These are phyloP conservation scores for Drosophila suzukii DNA, from an alignment of 1,140 invertebrate species.

Conservation along the genomic window DNA sequence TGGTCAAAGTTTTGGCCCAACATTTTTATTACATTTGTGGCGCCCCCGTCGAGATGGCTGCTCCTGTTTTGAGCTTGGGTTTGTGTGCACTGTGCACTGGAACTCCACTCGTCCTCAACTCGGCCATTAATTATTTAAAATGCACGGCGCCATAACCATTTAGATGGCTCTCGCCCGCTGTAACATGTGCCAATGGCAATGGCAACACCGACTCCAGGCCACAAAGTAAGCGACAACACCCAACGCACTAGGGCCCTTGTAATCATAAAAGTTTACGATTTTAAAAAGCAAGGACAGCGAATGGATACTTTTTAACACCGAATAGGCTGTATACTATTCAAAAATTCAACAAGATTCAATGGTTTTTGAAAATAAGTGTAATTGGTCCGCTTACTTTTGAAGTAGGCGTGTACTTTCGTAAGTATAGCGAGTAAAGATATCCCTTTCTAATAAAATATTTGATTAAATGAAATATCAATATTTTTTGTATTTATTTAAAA, in stretches of 20 bases:
- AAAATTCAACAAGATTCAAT: not conserved
- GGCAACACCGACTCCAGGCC: conserved; percentile 21
- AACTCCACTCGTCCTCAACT: conserved; percentile 19
- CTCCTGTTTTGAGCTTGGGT: not conserved
- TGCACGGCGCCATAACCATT: conserved; percentile 74
- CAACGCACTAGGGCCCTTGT: conserved; percentile 43
- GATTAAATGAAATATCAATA: no score
- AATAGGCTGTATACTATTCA: not conserved
- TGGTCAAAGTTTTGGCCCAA: conserved; percentile 71
- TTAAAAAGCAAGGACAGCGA: conserved; percentile 17
- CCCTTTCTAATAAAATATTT: no score
- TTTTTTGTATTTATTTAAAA: no score
- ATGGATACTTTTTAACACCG: conserved; percentile 4
- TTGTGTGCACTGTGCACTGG: conserved; percentile 21
- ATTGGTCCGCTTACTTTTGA: not conserved
- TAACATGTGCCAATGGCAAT: conserved; percentile 60
- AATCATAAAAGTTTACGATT: conserved; percentile 78
- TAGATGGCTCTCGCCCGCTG: conserved; percentile 37
- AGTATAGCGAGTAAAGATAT: no score
- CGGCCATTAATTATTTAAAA: conserved; percentile 76
- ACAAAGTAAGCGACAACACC: conserved; percentile 47
- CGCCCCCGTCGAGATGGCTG: conserved; percentile 31
- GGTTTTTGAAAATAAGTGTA: not conserved
- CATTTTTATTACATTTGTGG: conserved; percentile 76
- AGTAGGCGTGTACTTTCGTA: no score